Conservation (phyloP, 2,888 invertebrate genomes). For the Galerucella nymphaeae region DNA sequence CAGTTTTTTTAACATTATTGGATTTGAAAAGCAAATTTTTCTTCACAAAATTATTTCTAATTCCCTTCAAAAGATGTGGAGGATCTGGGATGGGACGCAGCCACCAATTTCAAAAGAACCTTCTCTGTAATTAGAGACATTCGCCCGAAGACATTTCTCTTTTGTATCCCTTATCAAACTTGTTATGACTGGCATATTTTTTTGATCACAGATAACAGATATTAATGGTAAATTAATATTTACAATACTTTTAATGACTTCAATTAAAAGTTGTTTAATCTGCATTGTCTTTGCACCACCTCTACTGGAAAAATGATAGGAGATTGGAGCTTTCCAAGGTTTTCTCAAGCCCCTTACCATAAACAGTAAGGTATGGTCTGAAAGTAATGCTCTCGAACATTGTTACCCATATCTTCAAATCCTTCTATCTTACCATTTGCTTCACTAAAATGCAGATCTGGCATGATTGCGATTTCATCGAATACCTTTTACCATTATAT, state of each 20-base stretch:
- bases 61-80: background rate
- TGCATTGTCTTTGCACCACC: conserved; percentile 30
- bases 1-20: background rate
- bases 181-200: conserved; percentile 29
- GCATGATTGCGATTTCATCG: conserved; percentile 23
- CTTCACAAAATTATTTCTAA: background rate
- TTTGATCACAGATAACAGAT: conserved; percentile 35
- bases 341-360: conserved; percentile 33
- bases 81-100: background rate
- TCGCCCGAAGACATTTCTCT: conserved; percentile 20
- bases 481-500: no score
- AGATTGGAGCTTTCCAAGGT: conserved; percentile 26
- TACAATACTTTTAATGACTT: conserved; percentile 23
- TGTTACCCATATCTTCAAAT: conserved; percentile 36
- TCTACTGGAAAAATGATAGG: conserved; percentile 24
- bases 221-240: conserved; percentile 38
- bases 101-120: background rate
- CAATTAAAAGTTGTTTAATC: conserved; percentile 27
- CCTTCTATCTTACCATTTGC: conserved; percentile 28
- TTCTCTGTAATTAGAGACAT: background rate
- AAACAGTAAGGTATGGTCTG: conserved; percentile 40
- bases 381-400: conserved; percentile 21
- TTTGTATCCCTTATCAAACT: conserved; percentile 31
- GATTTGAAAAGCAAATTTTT: background rate
- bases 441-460: conserved; percentile 31